Evolutionary conservation across 2,113 vertebrate genomes (phyloP).

Genomic region (Poeciliopsis turrubarensis): DNA sequence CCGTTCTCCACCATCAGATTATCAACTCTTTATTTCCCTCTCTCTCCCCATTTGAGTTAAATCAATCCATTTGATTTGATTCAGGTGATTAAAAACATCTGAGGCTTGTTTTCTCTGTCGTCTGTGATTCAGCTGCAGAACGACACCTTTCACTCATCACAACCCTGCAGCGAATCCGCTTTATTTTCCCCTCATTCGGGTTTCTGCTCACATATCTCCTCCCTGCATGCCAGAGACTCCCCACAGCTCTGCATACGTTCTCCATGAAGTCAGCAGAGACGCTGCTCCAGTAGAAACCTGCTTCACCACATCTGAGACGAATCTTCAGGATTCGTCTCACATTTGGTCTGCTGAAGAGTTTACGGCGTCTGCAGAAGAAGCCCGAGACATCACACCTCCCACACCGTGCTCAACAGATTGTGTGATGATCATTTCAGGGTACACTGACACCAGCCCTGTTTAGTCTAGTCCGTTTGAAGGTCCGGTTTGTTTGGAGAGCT

Average conservation of each 20-base stretch:
- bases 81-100: background rate
- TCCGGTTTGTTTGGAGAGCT: too few species aligned
- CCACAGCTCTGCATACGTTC: background rate
- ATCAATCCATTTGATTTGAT: background rate
- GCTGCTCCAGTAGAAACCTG: background rate
- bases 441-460: too few species aligned
- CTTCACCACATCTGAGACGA: background rate
- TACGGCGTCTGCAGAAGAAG: too few species aligned
- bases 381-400: background rate
- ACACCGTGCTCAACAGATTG: background rate
- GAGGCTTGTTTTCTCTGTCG: background rate
- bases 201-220: background rate
- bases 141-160: background rate
- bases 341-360: too few species aligned
- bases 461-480: too few species aligned
- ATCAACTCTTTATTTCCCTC: slow-evolving; percentile 28
- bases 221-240: background rate
- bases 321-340: too few species aligned
- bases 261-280: background rate
- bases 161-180: background rate
- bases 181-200: background rate
- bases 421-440: background rate
- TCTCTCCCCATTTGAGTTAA: background rate
- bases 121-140: background rate
- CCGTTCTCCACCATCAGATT: slow-evolving; percentile 37